Evolutionary conservation across 1,140 invertebrate genomes (phyloP), one percentile per base, ranked within the genome.

Genomic region (Drosophila ogumai): DNA sequence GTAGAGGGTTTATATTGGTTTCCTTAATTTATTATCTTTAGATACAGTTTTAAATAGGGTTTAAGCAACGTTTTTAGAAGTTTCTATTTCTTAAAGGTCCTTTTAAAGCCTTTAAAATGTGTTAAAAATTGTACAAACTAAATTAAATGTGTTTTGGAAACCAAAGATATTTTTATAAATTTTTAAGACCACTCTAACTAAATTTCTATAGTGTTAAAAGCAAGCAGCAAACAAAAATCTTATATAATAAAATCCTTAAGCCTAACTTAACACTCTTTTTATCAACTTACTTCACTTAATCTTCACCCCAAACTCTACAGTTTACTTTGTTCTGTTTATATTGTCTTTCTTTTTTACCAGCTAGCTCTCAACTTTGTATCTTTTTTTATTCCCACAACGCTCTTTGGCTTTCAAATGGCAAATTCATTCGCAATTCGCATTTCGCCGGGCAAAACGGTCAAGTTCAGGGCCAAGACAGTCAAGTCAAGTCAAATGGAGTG

Each of bases 401-500:
- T 67, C 46, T 58, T 60, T 68, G 55, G 43, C 56, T 68, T 75
- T 49, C 34, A 66, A 67, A 54, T 67, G 58, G 25, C 52, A 32
- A 76, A 52, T 76, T 76, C 74, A 60, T 68, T 61, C 71, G 47
- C 59, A 49, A 60, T 60, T 61, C 71, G 41, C 59, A 49, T 56
- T 41, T 49, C 19, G 44, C 46, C 3, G 25, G 15, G 50, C 73
- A 81, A 76, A 65, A 65, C 63, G 78, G 69, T 88, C 85, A 90
- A 88, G 81, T 81, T 88, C 81, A 90, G 75, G 85, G 85, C 66
- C 81, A 79, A 81, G 38, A 60, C 61, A 52, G 40, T 60, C 38
- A 50, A 50, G 49, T 3, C 6, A 55, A 50, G 49, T 3, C 6
- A 55, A 50, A 38, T 68, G 57, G 41, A 54, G 56, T 54, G 50